Evolutionary conservation across 2,113 vertebrate species (phyloP), one percentile per base, ranked within the genome.

Genomic region (Forbesichthys agassizii): DNA sequence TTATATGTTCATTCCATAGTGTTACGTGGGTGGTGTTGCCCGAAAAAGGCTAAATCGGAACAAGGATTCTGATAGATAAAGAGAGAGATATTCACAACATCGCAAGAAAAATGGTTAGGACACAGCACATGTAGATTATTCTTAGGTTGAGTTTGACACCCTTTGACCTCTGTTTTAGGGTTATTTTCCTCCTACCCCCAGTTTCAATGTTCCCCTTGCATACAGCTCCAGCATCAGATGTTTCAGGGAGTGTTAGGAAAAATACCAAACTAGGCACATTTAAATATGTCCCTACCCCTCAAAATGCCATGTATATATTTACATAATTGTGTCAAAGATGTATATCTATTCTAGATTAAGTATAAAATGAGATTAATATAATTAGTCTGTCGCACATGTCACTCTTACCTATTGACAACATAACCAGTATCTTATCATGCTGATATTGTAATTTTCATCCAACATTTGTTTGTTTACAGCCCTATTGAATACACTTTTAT

Each of bases 61-160:
- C 64, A 55, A 42, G 59, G 68, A 72, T 68, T 71, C 63, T 73
- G 72, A 80, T 56, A 64, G 63, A 73, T 16, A 54, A 14, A 5
- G 73, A 61, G 79, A 81, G 60, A 61, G 75, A 80, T 76, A 82
- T 47, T 62, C 73, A 81, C 49, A 59, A 69, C 75, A 80, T 82
- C 80, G 71, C 83, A 76, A 81, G 64, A 77, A 68, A 84, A 61
- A 56, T 72, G 85, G 88, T 89, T 86, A 81, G 89, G 81, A 86
- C 86, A 84, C 88, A 91, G 89, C 92, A 92, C 90, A 90, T 81
- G 74, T 83, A 86, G 86, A 86, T 82, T 80, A 80, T 83, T 79
- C 87, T 73, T 79, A 83, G 82, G 80, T 83, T 78, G 78, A 90
- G 77, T 77, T 83, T 64, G 82, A 87, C 68, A 63, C 82, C 36